Conservation (phyloP, 2,888 invertebrate species). For the Lathronympha strigana region DNA sequence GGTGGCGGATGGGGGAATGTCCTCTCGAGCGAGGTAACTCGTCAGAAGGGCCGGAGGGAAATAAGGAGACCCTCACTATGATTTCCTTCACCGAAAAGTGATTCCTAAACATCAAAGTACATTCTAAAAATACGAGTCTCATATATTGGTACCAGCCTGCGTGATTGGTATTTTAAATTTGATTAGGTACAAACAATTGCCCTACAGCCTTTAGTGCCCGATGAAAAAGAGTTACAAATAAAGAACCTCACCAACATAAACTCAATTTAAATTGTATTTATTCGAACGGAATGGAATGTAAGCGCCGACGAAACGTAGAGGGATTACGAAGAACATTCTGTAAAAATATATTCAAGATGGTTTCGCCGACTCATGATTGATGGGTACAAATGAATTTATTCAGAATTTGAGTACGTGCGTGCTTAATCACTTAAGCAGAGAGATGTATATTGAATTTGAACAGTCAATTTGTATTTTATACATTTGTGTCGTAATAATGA, state of each 20-base stretch:
- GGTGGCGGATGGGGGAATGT: too few relatives aligned
- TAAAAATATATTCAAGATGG: conserved; percentile 19
- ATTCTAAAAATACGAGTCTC: too few relatives aligned
- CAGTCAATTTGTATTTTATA: too few relatives aligned
- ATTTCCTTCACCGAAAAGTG: too few relatives aligned
- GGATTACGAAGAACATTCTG: conserved; percentile 17
- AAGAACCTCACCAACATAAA: conserved; percentile 2
- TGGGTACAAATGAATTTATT: conserved; percentile 18
- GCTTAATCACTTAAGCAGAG: conserved; percentile 4
- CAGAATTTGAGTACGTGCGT: background rate
- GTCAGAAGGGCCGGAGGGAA: too few relatives aligned
- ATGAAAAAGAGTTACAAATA: background rate
- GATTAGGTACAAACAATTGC: background rate
- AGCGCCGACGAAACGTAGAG: conserved; percentile 13
- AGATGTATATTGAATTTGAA: background rate
- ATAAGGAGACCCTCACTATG: too few relatives aligned
- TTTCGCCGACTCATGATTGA: conserved; percentile 21
- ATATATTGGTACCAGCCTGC: too few relatives aligned
- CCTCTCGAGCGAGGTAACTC: too few relatives aligned
- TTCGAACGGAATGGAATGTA: background rate
- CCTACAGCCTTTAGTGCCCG: background rate
- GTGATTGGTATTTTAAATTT: too few relatives aligned
- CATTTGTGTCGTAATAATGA: too few relatives aligned
- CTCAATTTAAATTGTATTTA: conserved; percentile 12
- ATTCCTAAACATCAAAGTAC: too few relatives aligned